These are phyloP conservation scores for Muricea muricata DNA, from an alignment of 92 coral and sea anemone species.

Conservation along the genomic window DNA sequence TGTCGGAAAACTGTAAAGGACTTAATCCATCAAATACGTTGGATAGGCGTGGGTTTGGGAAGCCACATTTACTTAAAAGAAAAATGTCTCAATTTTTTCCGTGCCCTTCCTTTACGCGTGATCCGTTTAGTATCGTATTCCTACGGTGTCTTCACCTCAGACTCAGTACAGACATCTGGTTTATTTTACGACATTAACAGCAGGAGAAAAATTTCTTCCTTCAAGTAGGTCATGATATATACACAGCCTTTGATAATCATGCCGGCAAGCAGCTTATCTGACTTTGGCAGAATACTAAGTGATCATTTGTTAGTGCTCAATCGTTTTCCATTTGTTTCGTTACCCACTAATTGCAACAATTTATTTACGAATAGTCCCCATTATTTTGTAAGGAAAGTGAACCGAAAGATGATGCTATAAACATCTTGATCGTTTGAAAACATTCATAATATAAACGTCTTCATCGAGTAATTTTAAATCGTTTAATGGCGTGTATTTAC, in stretches of 20 bases:
- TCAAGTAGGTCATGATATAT: conserved; percentile 33
- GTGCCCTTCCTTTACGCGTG: conserved; percentile 20
- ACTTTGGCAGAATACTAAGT: conserved; percentile 31
- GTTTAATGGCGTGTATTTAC: not conserved
- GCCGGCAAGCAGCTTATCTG: conserved; percentile 27
- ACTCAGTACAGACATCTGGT: conserved; percentile 27
- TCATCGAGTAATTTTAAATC: not conserved
- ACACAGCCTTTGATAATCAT: not conserved
- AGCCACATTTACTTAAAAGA: not conserved
- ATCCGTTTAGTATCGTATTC: conserved; percentile 50
- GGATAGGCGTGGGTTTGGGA: not conserved
- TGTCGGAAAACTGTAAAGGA: conserved; percentile 35
- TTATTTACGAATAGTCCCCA: not conserved
- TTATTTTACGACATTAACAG: not conserved
- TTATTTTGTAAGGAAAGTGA: not conserved
- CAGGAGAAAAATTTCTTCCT: conserved; percentile 14
- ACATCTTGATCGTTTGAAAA: conserved; percentile 1
- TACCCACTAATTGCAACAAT: conserved; percentile 34
- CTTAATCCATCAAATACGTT: conserved; percentile 20
- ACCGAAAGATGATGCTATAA: not conserved
- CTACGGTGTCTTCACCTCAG: conserved; percentile 20
- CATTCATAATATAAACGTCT: not conserved
- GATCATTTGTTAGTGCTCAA: conserved; percentile 26
- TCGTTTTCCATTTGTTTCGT: conserved; percentile 11
- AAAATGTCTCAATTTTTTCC: not conserved